Conservation (phyloP, 2,888 invertebrate genomes). For the Apoda limacodes region DNA sequence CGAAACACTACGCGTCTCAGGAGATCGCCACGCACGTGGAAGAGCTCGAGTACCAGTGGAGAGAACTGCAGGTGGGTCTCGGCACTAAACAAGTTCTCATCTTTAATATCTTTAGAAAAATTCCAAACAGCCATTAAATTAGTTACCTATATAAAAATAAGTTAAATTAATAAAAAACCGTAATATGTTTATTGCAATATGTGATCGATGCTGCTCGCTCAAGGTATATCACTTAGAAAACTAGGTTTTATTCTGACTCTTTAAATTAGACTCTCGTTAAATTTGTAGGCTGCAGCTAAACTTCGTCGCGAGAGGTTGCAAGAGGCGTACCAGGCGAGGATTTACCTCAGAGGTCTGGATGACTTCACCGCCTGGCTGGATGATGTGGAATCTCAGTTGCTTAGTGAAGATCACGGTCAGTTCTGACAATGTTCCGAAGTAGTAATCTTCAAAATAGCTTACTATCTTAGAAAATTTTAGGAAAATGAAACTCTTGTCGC, state of each 20-base stretch:
- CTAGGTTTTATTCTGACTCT: too few species aligned
- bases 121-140: too few species aligned
- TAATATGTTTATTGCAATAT: too few species aligned
- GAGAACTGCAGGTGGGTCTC: slow-evolving; percentile 81
- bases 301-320: slow-evolving; percentile 86
- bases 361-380: slow-evolving; percentile 96
- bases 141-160: too few species aligned
- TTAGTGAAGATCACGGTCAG: slow-evolving; percentile 60
- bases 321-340: slow-evolving; percentile 91
- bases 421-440: too few species aligned
- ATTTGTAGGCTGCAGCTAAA: slow-evolving; percentile 74
- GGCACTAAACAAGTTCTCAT: too few species aligned
- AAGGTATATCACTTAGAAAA: too few species aligned
- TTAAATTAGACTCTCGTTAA: slow-evolving; percentile 49
- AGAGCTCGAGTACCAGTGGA: slow-evolving; percentile 89
- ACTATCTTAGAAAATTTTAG: not conserved
- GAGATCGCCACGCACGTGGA: slow-evolving; percentile 88
- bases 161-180: too few species aligned
- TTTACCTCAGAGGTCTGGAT: slow-evolving; percentile 89
- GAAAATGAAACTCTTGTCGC: too few species aligned
- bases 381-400: slow-evolving; percentile 71
- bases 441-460: too few species aligned
- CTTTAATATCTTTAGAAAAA: too few species aligned
- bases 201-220: too few species aligned
- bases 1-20: slow-evolving; percentile 88